phyloP scores from a whole-genome alignment of 2,888 invertebrate species.

The Rhamnusium bicolor region DNA sequence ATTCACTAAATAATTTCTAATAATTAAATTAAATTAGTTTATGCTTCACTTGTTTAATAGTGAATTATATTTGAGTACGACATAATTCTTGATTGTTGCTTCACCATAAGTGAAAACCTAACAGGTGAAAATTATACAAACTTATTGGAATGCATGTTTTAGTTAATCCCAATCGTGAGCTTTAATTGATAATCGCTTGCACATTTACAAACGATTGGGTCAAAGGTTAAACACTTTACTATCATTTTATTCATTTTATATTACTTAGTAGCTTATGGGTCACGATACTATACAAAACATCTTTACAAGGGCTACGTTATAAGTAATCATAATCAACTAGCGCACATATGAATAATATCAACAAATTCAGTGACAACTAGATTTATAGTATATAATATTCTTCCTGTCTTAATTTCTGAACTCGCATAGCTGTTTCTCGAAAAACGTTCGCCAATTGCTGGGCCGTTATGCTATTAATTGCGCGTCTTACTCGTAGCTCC shows the following conservation, averaged over 20 bases:
- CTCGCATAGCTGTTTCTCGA: too few relatives aligned
- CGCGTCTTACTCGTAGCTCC: too few relatives aligned
- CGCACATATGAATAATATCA: too few relatives aligned
- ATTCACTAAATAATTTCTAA: conserved; percentile 56
- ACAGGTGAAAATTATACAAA: conserved; percentile 48
- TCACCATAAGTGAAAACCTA: conserved; percentile 49
- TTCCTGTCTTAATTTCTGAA: too few relatives aligned
- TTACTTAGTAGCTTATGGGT: conserved; percentile 44
- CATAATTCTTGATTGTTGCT: conserved; percentile 49
- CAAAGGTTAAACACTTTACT: conserved; percentile 39
- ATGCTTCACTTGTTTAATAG: conserved; percentile 57
- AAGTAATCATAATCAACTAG: background rate
- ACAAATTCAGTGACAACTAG: too few relatives aligned
- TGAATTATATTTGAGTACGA: conserved; percentile 53
- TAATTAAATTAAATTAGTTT: conserved; percentile 58
- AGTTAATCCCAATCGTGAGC: conserved; percentile 42
- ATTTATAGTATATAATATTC: too few relatives aligned
- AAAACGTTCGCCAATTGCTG: too few relatives aligned
- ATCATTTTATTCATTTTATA: conserved; percentile 40
- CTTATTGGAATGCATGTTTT: conserved; percentile 38
- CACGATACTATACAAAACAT: conserved; percentile 26
- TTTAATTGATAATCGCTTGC: conserved; percentile 42
- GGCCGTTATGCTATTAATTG: too few relatives aligned
- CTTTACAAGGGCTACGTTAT: background rate
- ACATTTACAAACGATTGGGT: conserved; percentile 40